Evolutionary conservation across 2,888 invertebrate genomes (phyloP), one percentile per base, ranked within the genome.

Genomic region (Tenthredo livida): DNA sequence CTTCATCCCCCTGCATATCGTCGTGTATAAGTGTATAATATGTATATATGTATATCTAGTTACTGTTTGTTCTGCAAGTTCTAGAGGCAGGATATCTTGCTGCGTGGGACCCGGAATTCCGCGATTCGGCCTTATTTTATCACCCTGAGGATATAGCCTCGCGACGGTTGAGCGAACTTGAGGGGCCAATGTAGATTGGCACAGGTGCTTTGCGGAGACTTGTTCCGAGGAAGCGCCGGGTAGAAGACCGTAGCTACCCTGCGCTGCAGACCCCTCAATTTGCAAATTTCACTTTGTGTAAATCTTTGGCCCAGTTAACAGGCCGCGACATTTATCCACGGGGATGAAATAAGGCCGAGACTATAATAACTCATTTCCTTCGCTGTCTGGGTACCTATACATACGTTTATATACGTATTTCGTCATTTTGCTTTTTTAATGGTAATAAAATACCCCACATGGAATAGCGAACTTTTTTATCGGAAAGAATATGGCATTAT

Each of bases 241-340:
- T 4, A n/a, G 54, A 6, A n/a, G 54, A 6, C n/a, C 7, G 6
- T n/a, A 54, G 12, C 54, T n/a, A 54, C n/a, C 54, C 54, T n/a
- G n/a, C n/a, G n/a, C n/a, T n/a, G 0, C 15, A 12, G 61, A 61
- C 25, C 25, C 61, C 61, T 61, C 77, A 77, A 77, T 77, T 77
- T 77, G 77, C 77, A 77, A 77, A 77, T 77, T 77, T 77, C 77
- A 77, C 77, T 77, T 50, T 77, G 50, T 77, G 54, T 77, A 77
- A 77, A 77, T 77, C 77, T 77, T 77, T 50, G 54, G 54, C 33
- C 17, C 12, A 17, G 77, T 77, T 77, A 77, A 47, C 50, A 25
- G 29, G 10, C n/a, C 29, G 50, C n/a, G 47, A 73, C 73, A 73
- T 40, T 73, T 43, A 73, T 73, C 43, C 43, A 43, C 0, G n/a